Conservation (phyloP, 2,113 vertebrate genomes). For the Asarcornis scutulata region DNA sequence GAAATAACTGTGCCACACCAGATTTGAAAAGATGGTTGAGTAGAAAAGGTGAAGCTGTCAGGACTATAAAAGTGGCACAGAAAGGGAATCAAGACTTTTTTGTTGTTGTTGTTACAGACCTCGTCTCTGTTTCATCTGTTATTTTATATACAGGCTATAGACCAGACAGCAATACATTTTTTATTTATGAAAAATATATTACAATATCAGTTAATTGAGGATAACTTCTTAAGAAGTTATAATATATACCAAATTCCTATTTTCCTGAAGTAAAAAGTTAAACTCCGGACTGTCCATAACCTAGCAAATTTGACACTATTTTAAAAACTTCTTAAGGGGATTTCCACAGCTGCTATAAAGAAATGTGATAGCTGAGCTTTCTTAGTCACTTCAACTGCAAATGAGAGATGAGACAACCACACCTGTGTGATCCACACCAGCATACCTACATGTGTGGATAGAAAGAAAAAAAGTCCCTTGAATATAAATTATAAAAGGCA, state of each 20-base stretch:
- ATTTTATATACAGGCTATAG: not conserved
- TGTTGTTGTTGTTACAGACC: not conserved
- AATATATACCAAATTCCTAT: not conserved
- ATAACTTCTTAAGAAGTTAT: not conserved
- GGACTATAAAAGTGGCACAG: not conserved
- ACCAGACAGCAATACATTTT: not conserved
- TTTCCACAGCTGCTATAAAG: not conserved
- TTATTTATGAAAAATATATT: not conserved
- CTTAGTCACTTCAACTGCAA: not conserved
- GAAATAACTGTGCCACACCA: not conserved
- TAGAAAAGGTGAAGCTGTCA: not conserved
- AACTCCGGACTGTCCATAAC: not conserved
- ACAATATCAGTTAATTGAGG: not conserved
- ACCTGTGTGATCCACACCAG: not conserved
- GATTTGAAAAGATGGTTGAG: not conserved
- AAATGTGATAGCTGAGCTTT: not conserved
- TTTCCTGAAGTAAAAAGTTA: not conserved
- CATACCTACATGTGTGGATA: not conserved
- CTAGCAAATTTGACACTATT: not conserved
- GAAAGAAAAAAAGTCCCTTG: not conserved
- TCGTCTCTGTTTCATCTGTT: not conserved
- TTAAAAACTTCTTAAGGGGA: not conserved
- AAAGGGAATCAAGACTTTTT: not conserved
- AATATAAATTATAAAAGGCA: not conserved
- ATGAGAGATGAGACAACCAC: not conserved